These are phyloP conservation scores for Molothrus aeneus DNA, from an alignment of 2,797 vertebrate genomes.

Conservation along the genomic window DNA sequence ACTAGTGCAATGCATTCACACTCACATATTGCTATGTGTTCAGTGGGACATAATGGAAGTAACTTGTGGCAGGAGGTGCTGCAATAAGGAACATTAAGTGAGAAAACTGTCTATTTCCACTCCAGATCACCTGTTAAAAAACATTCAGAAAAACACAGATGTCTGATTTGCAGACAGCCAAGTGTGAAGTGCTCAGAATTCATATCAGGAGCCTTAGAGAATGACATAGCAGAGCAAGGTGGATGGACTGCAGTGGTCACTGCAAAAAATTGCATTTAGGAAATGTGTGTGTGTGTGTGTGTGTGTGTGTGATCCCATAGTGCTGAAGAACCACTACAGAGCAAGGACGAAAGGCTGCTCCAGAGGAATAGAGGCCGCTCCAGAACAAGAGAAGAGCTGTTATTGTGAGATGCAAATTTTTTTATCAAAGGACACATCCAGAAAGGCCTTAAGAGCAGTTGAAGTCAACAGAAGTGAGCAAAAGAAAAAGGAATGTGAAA, in stretches of 20 bases:
- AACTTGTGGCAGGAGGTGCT: not conserved
- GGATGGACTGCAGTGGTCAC: not conserved
- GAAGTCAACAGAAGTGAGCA: not conserved
- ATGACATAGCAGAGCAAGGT: not conserved
- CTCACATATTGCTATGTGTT: accelerated
- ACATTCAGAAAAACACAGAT: not conserved
- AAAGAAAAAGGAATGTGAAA: not conserved
- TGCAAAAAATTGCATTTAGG: not conserved
- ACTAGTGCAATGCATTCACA: not conserved
- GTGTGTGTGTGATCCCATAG: too few species aligned
- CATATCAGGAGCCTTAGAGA: not conserved
- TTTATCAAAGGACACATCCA: not conserved
- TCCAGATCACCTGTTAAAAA: not conserved
- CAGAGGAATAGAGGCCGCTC: not conserved
- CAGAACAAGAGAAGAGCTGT: not conserved
- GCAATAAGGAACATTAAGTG: not conserved
- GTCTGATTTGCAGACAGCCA: not conserved
- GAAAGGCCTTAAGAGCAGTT: not conserved
- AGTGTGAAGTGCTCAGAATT: not conserved
- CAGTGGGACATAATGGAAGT: not conserved
- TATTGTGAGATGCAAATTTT: not conserved
- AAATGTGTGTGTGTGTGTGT: not conserved
- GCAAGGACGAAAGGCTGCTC: not conserved
- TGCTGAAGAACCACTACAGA: not conserved
- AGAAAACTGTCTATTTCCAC: not conserved